phyloP scores from a whole-genome alignment of 2,888 invertebrate species.

The Luperina nickerlii region DNA sequence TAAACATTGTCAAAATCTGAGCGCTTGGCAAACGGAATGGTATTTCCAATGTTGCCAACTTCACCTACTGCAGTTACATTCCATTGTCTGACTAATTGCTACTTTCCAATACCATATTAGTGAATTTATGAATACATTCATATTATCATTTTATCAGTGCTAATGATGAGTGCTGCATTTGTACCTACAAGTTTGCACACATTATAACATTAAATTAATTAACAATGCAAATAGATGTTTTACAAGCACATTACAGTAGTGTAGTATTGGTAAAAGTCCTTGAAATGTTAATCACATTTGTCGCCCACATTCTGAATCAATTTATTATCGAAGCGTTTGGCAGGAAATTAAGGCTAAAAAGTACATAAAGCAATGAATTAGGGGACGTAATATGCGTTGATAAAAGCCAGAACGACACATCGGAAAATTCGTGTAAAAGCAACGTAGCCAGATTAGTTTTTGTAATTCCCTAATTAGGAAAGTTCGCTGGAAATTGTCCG shows the following conservation, averaged over 20 bases:
- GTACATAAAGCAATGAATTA: conserved; percentile 36
- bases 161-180: not conserved
- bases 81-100: not conserved
- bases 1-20: conserved; percentile 9
- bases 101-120: not conserved
- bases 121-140: not conserved
- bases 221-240: no score
- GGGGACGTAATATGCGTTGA: conserved; percentile 37
- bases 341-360: not conserved
- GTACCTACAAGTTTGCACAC: not conserved
- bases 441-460: conserved; percentile 38
- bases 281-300: no score
- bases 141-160: not conserved
- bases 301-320: no score
- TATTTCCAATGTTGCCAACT: conserved; percentile 15
- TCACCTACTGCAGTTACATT: not conserved
- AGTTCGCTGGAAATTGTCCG: not conserved
- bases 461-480: conserved; percentile 32
- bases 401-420: conserved; percentile 38
- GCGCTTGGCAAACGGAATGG: conserved; percentile 13
- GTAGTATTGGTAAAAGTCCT: no score
- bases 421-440: conserved; percentile 36
- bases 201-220: no score
- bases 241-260: no score
- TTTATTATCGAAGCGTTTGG: no score